A percentile compares a stretch with the other conserved stretches of the same genome.
Conservation (phyloP, 2,888 invertebrate genomes). For the Bedellia somnulentella region DNA sequence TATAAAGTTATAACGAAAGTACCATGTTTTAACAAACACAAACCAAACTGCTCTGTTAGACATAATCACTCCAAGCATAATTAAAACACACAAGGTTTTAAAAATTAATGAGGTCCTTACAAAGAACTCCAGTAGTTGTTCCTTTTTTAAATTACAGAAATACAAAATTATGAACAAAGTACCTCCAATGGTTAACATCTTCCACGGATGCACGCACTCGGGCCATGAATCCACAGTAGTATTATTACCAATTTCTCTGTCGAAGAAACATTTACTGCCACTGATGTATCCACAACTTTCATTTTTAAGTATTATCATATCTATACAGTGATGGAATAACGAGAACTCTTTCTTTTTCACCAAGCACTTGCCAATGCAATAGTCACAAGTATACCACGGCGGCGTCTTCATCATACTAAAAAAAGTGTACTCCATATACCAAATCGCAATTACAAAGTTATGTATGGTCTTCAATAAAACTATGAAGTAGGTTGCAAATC, state of each 20-base stretch:
- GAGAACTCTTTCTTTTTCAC: constrained; percentile 37
- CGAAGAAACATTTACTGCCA: constrained; percentile 35
- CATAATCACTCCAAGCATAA: too few relatives aligned
- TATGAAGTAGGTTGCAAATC: constrained; percentile 27
- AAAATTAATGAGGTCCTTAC: too few relatives aligned
- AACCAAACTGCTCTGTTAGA: too few relatives aligned
- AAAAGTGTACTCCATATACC: constrained; percentile 37
- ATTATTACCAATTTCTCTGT: constrained; percentile 30
- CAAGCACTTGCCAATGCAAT: constrained; percentile 29
- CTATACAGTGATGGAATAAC: constrained; percentile 39
- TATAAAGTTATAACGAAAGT: too few relatives aligned
- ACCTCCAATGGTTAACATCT: constrained; percentile 19
- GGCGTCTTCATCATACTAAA: constrained; percentile 29
- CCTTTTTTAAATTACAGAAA: constrained; percentile 27
- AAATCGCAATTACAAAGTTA: constrained; percentile 25
- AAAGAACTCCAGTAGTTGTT: constrained; percentile 21
- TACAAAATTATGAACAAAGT: constrained; percentile 20
- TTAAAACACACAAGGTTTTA: too few relatives aligned
- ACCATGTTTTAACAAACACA: too few relatives aligned
- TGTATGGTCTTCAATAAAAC: constrained; percentile 28
- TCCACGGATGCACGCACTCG: constrained; percentile 25
- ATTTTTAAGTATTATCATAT: constrained; percentile 29
- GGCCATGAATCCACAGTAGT: constrained; percentile 16
- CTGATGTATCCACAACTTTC: constrained; percentile 42
- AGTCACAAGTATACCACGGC: constrained; percentile 38